Conservation (phyloP, 2,888 invertebrate genomes). For the Elmis aenea region DNA sequence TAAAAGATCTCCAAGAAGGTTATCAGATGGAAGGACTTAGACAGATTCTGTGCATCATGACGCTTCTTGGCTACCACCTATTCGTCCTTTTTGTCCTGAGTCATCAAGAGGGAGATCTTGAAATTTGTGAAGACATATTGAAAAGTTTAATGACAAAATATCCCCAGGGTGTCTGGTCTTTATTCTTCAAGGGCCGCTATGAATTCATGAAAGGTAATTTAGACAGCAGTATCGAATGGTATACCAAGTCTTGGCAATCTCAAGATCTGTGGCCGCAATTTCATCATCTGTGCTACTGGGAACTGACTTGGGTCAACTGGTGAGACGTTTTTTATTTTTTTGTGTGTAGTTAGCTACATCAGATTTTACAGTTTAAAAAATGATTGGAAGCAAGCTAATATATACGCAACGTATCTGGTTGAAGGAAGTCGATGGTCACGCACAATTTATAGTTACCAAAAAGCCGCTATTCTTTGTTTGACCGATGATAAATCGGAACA, state of each 20-base stretch:
- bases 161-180: constrained; percentile 84
- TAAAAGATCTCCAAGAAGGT: constrained; percentile 69
- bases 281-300: constrained; percentile 92
- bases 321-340: constrained; percentile 40
- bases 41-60: constrained; percentile 80
- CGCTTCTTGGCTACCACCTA: constrained; percentile 79
- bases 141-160: constrained; percentile 69
- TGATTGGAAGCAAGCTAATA: constrained; percentile 73
- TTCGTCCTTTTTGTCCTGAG: constrained; percentile 80
- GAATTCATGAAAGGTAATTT: constrained; percentile 77
- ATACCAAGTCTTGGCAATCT: constrained; percentile 74
- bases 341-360: background rate
- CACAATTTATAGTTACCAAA: constrained; percentile 87
- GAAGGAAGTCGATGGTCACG: constrained; percentile 87
- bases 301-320: constrained; percentile 86
- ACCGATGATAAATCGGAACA: constrained; percentile 51
- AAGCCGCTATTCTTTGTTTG: constrained; percentile 63
- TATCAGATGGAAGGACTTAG: constrained; percentile 70
- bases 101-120: constrained; percentile 73
- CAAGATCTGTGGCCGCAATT: constrained; percentile 87
- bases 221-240: constrained; percentile 65
- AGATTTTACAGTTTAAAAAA: constrained; percentile 52
- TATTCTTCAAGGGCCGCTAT: constrained; percentile 84
- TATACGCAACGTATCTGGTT: constrained; percentile 65
- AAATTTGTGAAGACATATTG: constrained; percentile 69